phyloP scores from a whole-genome alignment of 2,113 vertebrate genomes.

The Apteryx owenii region DNA sequence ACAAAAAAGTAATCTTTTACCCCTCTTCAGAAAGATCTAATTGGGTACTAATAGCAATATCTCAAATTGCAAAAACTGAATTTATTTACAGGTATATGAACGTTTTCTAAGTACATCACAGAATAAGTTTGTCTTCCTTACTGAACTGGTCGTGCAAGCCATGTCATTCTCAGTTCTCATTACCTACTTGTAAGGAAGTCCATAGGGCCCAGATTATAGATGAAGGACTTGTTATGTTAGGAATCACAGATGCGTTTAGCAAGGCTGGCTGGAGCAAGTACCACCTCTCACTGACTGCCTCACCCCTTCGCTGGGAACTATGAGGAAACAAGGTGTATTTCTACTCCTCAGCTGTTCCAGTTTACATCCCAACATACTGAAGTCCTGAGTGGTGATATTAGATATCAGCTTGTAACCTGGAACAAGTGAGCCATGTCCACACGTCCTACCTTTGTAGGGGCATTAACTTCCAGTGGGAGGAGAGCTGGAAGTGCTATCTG shows the following conservation, averaged over 20 bases:
- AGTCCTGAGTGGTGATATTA: background rate
- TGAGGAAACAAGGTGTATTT: background rate
- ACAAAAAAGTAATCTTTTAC: background rate
- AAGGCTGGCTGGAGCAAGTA: background rate
- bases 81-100: background rate
- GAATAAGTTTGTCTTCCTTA: background rate
- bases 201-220: accelerated
- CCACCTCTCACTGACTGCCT: background rate
- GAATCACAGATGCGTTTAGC: background rate
- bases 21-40: background rate
- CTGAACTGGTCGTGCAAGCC: accelerated
- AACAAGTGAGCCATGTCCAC: accelerated
- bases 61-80: background rate
- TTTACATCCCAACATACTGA: background rate
- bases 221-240: accelerated
- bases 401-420: background rate
- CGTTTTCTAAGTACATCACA: background rate
- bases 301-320: background rate
- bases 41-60: background rate
- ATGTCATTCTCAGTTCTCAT: background rate
- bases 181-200: accelerated
- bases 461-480: background rate
- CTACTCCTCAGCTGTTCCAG: background rate
- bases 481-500: background rate
- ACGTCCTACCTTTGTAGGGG: background rate